Base-by-base conservation (phyloP, 2,888 invertebrate genomes). In the Drosophila infuscata region DNA sequence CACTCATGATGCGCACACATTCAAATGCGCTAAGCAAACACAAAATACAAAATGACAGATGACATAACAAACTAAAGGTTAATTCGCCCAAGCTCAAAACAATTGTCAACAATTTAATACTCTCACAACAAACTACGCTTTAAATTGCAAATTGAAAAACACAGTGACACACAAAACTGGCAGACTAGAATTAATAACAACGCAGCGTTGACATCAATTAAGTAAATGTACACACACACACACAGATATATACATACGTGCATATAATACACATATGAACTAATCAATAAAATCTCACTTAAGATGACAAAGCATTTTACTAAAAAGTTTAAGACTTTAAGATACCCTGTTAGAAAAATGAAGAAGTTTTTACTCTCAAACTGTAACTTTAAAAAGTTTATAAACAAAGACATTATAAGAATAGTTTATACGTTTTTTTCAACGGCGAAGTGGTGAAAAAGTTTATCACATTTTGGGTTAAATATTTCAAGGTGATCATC, bases 281-380 rank as follows among this genome's bases (percentile, higher is more conserved):
- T 89, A 91, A 91, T 91, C 92, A 91, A 91, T 91, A 91, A 89
- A 82, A 90, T 91, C 88, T 83, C 76, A 71, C 82, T 78, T 63
- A 73, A 83, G 77, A 85, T 82, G 88, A 79, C 82, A 88, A 84
- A 83, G 12, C 0, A n/a, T 49, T 33, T n/a, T 5, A 20, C 7
- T 12, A 12, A 12, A 5, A 2, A 12, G 5, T 11, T 33, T 9
- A 2, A 12, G 12, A 35, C 29, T 20, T 1, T 9, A 2, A 25
- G 6, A 59, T 43, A 62, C 60, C 29, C 29, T 57, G 9, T 25
- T 12, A 25, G 1, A 6, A 25, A 52, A 9, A 9, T 5, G 9
- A 25, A 8, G 15, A 25, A 8, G 15, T 46, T 8, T 15, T 46
- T 15, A 15, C 20, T 46, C 4, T 29, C 0, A 49, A 29, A 29